Evolutionary conservation across 2,797 vertebrate species (phyloP), one percentile per base, ranked within the genome.

Genomic region (Squalus acanthias): DNA sequence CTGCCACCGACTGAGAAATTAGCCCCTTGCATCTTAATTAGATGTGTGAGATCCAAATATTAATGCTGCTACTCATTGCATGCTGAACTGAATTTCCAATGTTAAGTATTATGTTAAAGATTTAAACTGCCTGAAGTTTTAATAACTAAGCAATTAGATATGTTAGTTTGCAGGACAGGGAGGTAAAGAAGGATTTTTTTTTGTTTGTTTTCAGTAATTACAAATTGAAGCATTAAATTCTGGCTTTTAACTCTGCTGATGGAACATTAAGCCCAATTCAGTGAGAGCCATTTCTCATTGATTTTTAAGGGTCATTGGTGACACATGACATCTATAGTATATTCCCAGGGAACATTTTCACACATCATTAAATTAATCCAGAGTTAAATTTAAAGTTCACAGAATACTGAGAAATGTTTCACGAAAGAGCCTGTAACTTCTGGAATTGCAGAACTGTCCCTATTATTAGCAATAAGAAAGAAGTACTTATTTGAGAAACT

Each of bases 21-120:
- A 95, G 24, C 50, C 50, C 67, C 12, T 95, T 95, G 67, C 50
- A 74, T 57, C 69, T 95, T 72, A 95, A 33, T 95, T 95, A 95
- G 70, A 76, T 93, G 20, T 69, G 57, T 76, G 50, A 33, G 33
- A 57, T 6, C 46, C 70, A 53, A 76, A 95, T 53, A 95, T 95
- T 53, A 76, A 95, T 76, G 46, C 74, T 53, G 50, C 50, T 69
- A 60, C 69, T 95, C 29, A 53, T 60, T 76, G 26, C 69, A 29
- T 33, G 50, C 26, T 95, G 50, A 70, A 15, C 50, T 50, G 50
- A 74, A 76, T 95, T 50, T 57, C 3, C 26, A 60, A 15, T 20
- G 57, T 4, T 65, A 92, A 29, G 53, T 33, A 93, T 46, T 10
- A 24, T 39, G 91, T 22, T 39, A 69, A 67, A 69, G 91, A 46